Base-by-base conservation (phyloP, 2,113 vertebrate genomes). In the Malurus alboscapulatus region DNA sequence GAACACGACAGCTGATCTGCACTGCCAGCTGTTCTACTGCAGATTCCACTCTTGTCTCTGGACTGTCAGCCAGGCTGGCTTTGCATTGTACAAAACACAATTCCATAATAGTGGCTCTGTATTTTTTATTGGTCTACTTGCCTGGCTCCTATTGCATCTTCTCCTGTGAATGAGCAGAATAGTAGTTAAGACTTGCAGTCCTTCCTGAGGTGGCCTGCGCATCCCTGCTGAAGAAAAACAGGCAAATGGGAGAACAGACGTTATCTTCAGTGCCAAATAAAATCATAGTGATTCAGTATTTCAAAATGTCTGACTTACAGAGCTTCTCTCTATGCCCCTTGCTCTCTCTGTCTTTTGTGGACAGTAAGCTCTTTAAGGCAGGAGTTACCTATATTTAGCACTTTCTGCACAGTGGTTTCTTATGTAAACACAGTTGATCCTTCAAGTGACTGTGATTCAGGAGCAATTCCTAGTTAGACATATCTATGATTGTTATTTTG, bases 301-400 rank as follows among this genome's bases (percentile, higher is more conserved):
- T 85, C 12, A 53, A 61, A 88, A 40, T 8, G 6, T 42, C 36
- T 54, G 0, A 26, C 58, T 88, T 58, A 59, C 7, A 2, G 84
- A 80, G n/a, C 42, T 61, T 73, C 11, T 68, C 36, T 78, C 42
- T 50, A 26, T 76, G 12, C 17, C 51, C 17, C 19, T 68, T 74
- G 34, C 51, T 84, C 50, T 44, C 36, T 61, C 65, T 73, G 7
- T 68, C 53, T 84, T 66, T 69, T 71, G 38, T 36, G 47, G 55
- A 55, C 40, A 58, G 53, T 55, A 87, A 93, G 84, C 32, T 87
- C 38, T 93, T 92, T 81, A 78, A 74, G 32, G 53, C 68, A 71
- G 50, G 75, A 77, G 55, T 58, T 71, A 66, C 59, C 84, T 93
- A 66, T 91, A 73, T 88, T 90, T 92, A 92, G 84, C 44, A 11